Evolutionary conservation across 2,888 invertebrate species (phyloP).

Genomic region (Charanyca ferruginea): DNA sequence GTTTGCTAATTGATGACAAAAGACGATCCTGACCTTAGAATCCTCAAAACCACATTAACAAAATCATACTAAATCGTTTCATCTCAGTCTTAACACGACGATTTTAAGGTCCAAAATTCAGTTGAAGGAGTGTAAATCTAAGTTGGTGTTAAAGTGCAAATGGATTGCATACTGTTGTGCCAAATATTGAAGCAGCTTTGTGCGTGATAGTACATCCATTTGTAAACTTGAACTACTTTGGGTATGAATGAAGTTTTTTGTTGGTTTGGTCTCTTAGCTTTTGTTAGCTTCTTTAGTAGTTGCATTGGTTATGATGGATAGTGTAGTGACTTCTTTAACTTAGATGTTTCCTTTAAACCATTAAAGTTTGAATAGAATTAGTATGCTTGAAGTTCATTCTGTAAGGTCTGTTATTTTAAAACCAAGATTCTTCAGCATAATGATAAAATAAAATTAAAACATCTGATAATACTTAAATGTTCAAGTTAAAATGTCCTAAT

Average conservation of each 20-base stretch:
- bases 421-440: no score
- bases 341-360: not conserved
- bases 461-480: no score
- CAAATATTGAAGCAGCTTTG: slow-evolving; percentile 73
- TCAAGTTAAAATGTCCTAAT: no score
- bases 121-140: slow-evolving; percentile 23
- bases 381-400: no score
- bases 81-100: slow-evolving; percentile 40
- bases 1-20: slow-evolving; percentile 77
- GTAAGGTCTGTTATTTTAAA: no score
- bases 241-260: slow-evolving; percentile 79
- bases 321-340: slow-evolving; percentile 7
- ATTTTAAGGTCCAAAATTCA: slow-evolving; percentile 57
- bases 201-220: slow-evolving; percentile 76
- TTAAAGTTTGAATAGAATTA: not conserved
- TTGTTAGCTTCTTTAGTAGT: slow-evolving; percentile 51
- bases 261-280: slow-evolving; percentile 62
- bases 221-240: slow-evolving; percentile 87
- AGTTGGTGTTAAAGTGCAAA: slow-evolving; percentile 68
- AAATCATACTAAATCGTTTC: not conserved
- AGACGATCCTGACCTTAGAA: slow-evolving; percentile 77
- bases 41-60: slow-evolving; percentile 40
- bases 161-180: slow-evolving; percentile 76
- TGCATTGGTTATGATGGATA: slow-evolving; percentile 34
- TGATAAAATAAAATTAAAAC: no score